Evolutionary conservation across 1,140 invertebrate genomes (phyloP).

Genomic region (Orchesella cincta): DNA sequence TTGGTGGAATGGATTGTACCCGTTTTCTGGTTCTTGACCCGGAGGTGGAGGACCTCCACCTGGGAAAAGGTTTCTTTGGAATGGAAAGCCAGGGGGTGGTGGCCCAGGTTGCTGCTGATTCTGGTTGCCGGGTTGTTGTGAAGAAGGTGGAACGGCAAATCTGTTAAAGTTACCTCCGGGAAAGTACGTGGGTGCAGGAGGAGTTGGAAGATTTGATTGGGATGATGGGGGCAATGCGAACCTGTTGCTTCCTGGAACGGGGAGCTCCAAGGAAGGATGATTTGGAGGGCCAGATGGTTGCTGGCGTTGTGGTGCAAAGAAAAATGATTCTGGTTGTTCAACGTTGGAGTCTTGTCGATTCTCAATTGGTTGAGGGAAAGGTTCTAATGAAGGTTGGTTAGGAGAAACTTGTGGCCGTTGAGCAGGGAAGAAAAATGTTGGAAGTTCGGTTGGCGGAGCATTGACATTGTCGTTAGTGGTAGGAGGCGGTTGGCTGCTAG

Average conservation of each 20-base stretch:
- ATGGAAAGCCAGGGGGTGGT: not conserved
- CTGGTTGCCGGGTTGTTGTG: not conserved
- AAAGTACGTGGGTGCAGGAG: not conserved
- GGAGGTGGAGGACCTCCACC: not conserved
- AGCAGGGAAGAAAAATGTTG: too few relatives aligned
- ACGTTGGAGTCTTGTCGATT: not conserved
- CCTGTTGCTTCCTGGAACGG: not conserved
- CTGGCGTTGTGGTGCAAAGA: not conserved
- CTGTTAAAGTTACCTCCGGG: not conserved
- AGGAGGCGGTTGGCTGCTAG: too few relatives aligned
- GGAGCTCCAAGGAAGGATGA: not conserved
- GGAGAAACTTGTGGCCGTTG: too few relatives aligned
- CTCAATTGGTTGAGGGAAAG: not conserved
- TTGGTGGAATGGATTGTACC: slow-evolving; percentile 19
- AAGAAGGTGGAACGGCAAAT: not conserved
- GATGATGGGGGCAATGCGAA: not conserved
- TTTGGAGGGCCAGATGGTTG: not conserved
- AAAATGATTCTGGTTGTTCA: not conserved
- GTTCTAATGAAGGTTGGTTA: too few relatives aligned
- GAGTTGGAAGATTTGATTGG: not conserved
- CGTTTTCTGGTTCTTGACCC: slow-evolving; percentile 1
- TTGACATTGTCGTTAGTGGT: too few relatives aligned
- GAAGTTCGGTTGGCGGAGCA: too few relatives aligned
- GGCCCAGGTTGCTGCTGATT: not conserved
- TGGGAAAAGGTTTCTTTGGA: not conserved